Evolutionary conservation across 1,140 invertebrate genomes (phyloP).

Genomic region (Araneus ventricosus): DNA sequence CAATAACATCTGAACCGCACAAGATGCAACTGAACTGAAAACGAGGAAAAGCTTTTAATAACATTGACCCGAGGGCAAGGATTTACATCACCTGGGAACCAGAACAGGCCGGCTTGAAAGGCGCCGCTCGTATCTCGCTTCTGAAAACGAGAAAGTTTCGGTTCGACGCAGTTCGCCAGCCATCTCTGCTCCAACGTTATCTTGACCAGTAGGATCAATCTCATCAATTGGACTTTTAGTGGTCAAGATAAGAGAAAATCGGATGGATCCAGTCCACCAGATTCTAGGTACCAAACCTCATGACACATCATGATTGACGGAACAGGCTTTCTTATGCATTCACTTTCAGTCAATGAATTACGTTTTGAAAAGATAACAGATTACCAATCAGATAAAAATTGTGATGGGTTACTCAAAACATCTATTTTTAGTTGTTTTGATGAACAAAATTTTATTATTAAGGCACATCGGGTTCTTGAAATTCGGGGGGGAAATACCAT

Average conservation of each 20-base stretch:
- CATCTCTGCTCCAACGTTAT: neutral
- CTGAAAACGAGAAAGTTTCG: neutral
- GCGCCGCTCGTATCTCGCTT: constrained; percentile 11
- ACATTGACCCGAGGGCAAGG: constrained; percentile 31
- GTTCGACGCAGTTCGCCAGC: neutral
- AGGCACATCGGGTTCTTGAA: neutral
- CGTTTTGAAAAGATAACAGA: neutral
- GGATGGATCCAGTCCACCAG: neutral
- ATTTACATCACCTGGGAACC: constrained; percentile 46
- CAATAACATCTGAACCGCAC: neutral
- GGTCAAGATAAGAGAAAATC: neutral
- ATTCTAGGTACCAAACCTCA: neutral
- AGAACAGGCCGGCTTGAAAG: constrained; percentile 51
- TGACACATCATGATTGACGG: neutral
- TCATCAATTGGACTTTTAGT: neutral
- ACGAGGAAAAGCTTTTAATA: neutral
- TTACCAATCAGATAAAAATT: neutral
- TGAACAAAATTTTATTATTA: neutral
- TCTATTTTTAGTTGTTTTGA: neutral
- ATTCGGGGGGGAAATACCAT: neutral
- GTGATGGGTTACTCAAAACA: neutral
- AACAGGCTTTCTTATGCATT: neutral
- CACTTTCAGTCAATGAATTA: neutral
- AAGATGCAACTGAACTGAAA: neutral
- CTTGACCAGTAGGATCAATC: neutral